Percentiles rank a stretch among this genome's conserved stretches.
These are phyloP conservation scores for Bothrops jararaca DNA, from an alignment of 2,113 vertebrate species.

Conservation along the genomic window DNA sequence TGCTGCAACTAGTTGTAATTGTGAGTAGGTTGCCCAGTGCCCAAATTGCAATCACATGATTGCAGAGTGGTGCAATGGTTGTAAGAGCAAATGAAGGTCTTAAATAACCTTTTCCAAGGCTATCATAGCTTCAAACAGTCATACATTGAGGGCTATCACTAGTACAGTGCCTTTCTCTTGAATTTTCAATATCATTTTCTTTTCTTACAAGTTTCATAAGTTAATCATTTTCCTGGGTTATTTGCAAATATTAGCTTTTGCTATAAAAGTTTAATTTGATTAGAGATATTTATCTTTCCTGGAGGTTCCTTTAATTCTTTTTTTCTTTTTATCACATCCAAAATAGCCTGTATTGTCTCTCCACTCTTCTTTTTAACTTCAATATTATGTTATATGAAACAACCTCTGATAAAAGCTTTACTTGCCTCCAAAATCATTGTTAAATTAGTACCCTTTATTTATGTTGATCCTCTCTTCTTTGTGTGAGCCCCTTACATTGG, in stretches of 20 bases:
- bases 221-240: background rate
- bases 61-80: no score
- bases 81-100: no score
- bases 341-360: background rate
- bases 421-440: background rate
- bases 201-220: background rate
- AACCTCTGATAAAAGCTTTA: background rate
- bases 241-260: background rate
- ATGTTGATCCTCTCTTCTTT: background rate
- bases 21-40: no score
- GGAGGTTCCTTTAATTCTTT: background rate
- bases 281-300: background rate
- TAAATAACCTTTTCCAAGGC: background rate
- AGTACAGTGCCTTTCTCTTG: background rate
- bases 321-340: background rate
- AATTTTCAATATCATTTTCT: background rate
- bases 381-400: background rate
- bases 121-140: background rate
- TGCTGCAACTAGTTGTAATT: no score
- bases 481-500: background rate
- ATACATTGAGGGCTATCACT: background rate
- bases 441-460: background rate
- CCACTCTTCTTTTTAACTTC: background rate
- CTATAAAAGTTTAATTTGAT: background rate
- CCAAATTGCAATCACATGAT: no score